A percentile compares a stretch with the other conserved stretches of the same genome.
These are phyloP conservation scores for Agrochola litura DNA, from an alignment of 2,888 invertebrate genomes.

Conservation along the genomic window DNA sequence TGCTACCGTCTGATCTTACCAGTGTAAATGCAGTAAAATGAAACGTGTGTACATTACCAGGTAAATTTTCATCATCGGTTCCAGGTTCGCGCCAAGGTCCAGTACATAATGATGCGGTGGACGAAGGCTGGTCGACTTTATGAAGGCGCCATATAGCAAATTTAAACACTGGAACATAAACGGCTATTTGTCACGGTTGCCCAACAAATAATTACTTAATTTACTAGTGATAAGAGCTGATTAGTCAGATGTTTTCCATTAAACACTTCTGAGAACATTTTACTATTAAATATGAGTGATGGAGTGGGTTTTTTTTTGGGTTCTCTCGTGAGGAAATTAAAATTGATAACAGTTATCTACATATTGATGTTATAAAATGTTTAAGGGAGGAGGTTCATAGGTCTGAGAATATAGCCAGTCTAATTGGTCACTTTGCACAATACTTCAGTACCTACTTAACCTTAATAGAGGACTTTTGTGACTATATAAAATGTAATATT, in stretches of 20 bases:
- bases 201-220: slow-evolving; percentile 56
- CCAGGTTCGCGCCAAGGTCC: slow-evolving; percentile 23
- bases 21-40: not conserved
- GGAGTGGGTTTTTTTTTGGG: not conserved
- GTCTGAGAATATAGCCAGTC: not conserved
- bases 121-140: slow-evolving; percentile 38
- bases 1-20: not conserved
- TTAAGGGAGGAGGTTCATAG: not conserved
- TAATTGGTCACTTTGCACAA: not conserved
- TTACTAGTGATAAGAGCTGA: slow-evolving; percentile 57
- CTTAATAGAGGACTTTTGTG: not conserved
- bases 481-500: not conserved
- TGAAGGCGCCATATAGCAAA: slow-evolving; percentile 20
- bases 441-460: not conserved
- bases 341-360: not conserved
- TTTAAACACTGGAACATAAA: slow-evolving; percentile 47
- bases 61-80: slow-evolving; percentile 36
- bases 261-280: slow-evolving; percentile 40
- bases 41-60: slow-evolving; percentile 41
- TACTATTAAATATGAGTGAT: slow-evolving; percentile 25
- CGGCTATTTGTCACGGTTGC: slow-evolving; percentile 41
- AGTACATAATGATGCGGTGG: slow-evolving; percentile 41
- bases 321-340: not conserved
- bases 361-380: not conserved
- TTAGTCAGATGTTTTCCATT: slow-evolving; percentile 45